Base-by-base conservation (phyloP, 2,888 invertebrate species). In the Diaprepes abbreviatus region DNA sequence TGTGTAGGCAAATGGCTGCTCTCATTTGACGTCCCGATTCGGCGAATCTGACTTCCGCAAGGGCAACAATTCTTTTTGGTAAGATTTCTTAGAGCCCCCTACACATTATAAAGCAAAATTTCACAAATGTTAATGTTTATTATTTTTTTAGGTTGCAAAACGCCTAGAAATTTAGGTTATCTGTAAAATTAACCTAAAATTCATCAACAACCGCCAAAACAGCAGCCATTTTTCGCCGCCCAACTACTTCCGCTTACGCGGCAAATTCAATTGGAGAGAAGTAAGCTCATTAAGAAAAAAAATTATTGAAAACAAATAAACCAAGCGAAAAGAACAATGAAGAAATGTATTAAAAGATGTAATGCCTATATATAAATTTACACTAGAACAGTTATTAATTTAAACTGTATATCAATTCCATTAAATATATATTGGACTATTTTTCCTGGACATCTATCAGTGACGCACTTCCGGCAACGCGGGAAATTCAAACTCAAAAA, bases 161-260 rank as follows among this genome's bases (percentile, higher is more conserved):
- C 55, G 43, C 31, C 28, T 19, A 59, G 67, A 71, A 78, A 82
- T 82, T 78, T 82, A 83, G 83, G 83, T 84, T 84, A 84, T 79
- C 79, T 76, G 76, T 78, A 79, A 74, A 80, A 82, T 79, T 83
- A 83, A 82, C 83, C 83, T 83, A 79, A 77, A 77, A 73, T 48
- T 55, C 67, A 74, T 75, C 78, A 76, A 78, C 78, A 77, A 77
- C 79, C 81, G 80, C 79, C 78, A 81, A 81, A 81, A 80, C 79
- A 79, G 76, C 78, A 74, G 77, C 74, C 74, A 75, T 77, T 7
- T 58, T 69, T 31, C 68, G 55, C 57, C 68, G 57, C 76, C 78
- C 62, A 50, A 40, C 57, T 38, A 67, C 66, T 74, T 75, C 74
- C 76, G 71, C 48, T 57, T 28, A 19, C 14, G 55, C 68, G 68